Percentiles rank a stretch among this genome's conserved stretches.
phyloP scores from a whole-genome alignment of 1,140 invertebrate genomes.

The Heliconius himera region DNA sequence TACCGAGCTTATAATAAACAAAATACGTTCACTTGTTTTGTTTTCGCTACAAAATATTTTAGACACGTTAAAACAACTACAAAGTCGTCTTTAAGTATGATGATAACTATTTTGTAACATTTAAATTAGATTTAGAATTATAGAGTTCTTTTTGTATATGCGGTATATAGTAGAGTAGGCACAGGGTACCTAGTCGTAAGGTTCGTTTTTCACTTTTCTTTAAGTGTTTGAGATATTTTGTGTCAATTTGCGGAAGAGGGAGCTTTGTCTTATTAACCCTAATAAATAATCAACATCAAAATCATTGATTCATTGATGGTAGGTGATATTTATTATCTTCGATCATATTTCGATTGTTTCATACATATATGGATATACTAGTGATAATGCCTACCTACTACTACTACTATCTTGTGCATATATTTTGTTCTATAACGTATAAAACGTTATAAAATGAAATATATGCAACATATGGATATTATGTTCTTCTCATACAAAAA shows the following conservation, averaged over 20 bases:
- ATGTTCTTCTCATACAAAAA: too few relatives aligned
- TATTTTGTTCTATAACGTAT: too few relatives aligned
- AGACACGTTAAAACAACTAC: not conserved
- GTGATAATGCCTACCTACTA: too few relatives aligned
- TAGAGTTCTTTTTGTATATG: not conserved
- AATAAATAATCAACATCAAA: too few relatives aligned
- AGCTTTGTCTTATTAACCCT: too few relatives aligned
- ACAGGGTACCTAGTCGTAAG: not conserved
- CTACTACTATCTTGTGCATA: too few relatives aligned
- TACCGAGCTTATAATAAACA: constrained; percentile 10
- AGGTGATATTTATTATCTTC: too few relatives aligned
- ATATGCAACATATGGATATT: too few relatives aligned
- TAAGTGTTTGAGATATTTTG: not conserved
- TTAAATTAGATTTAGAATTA: not conserved
- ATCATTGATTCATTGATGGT: too few relatives aligned
- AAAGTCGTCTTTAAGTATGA: not conserved
- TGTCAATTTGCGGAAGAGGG: not conserved
- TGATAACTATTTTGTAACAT: not conserved
- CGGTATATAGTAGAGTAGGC: not conserved
- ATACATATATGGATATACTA: too few relatives aligned
- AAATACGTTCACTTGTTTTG: constrained; percentile 1
- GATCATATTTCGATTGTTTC: too few relatives aligned
- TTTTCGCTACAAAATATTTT: not conserved
- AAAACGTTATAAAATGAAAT: too few relatives aligned
- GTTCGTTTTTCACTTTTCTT: not conserved